Evolutionary conservation across 2,888 invertebrate genomes (phyloP), one percentile per base, ranked within the genome.

Genomic region (Protodeltote pygarga): DNA sequence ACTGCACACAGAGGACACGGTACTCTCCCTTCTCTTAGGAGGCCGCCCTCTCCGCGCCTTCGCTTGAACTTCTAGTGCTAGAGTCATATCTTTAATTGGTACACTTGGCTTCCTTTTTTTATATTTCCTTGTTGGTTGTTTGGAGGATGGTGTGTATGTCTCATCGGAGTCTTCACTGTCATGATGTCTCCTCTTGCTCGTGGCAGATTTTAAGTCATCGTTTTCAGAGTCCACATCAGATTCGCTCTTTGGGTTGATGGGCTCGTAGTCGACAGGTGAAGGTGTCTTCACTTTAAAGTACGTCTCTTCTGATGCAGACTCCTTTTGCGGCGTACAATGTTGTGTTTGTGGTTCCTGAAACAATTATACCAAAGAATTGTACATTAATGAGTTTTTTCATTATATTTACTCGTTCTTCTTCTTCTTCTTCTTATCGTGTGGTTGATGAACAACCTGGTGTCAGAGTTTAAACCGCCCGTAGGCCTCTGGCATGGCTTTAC

Each of bases 1-100:
- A 64, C 92, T 92, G 47, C 89, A 89, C 17, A 81, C 77, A 15
- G 89, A 89, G 13, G 90, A 91, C 39, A 90, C 83, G 8, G 79
- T 83, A 73, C 92, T 91, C 55, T 87, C 89, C 58, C 93, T 79
- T 39, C 93, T 76, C 61, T 93, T 93, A 13, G 93, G 93, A 19
- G 94, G 93, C 14, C 94, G 85, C 13, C 94, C 94, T 68, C 93
- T 80, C 59, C 88, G 80, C 48, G 85, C 85, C 69, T 85, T 85
- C 31, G 85, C 81, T 54, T 87, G 87, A 48, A 82, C 87, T 64
- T 92, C 89, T 46, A 90, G 69, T 52, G 84, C 88, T 40, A 77
- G 75, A 54, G 91, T 90, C 81, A 88, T 86, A 21, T 91, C 89
- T 63, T 88, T 85, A 32, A 89, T 85, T 6, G 89, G 87, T 21